A percentile compares a stretch with the other conserved stretches of the same genome.
phyloP scores from a whole-genome alignment of 2,113 vertebrate genomes.

The Tapirus terrestris region DNA sequence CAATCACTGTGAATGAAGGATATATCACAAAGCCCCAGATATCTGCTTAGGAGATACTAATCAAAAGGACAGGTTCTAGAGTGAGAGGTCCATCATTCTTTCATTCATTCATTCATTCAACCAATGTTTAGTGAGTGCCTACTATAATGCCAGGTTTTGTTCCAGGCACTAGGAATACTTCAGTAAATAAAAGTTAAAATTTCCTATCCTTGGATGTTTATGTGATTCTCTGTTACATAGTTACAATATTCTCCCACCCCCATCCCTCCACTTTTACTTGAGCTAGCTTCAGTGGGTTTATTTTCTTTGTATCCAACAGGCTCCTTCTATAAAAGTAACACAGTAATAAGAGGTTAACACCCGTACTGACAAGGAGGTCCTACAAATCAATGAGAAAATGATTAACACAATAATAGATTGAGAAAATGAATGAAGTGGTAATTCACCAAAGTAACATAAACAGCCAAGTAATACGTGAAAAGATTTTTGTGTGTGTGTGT shows the following conservation, averaged over 20 bases:
- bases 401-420: not conserved
- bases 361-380: not conserved
- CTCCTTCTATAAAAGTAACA: not conserved
- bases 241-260: not conserved
- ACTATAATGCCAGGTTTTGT: not conserved
- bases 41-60: not conserved
- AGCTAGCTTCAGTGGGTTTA: not conserved
- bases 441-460: conserved; percentile 16
- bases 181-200: not conserved
- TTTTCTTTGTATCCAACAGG: not conserved
- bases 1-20: not conserved
- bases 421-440: not conserved
- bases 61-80: not conserved
- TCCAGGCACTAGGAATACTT: not conserved
- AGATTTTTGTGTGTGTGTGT: too few species aligned
- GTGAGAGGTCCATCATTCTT: not conserved
- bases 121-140: not conserved
- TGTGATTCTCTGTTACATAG: not conserved
- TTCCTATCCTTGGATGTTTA: not conserved
- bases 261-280: not conserved
- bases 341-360: not conserved
- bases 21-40: not conserved
- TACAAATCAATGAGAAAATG: conserved; percentile 39
- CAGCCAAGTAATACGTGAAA: not conserved
- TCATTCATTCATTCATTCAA: not conserved